Percentiles rank a stretch among this genome's conserved stretches.
These are phyloP conservation scores for Lynx canadensis DNA, from an alignment of 2,113 vertebrate genomes.

Conservation along the genomic window DNA sequence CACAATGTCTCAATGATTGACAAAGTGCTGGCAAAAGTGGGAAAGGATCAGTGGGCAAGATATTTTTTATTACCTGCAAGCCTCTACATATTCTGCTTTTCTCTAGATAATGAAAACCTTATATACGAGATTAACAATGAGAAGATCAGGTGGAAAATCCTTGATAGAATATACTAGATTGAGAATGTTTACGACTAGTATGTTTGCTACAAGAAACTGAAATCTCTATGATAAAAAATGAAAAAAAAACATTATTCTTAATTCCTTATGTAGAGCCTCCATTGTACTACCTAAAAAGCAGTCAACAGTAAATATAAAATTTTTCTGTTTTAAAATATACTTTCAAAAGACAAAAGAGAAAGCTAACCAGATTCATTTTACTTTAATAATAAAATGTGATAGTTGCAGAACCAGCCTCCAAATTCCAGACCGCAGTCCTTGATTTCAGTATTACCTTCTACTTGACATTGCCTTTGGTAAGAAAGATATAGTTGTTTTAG, in stretches of 20 bases:
- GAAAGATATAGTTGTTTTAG: not conserved
- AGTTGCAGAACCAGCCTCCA: not conserved
- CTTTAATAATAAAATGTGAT: not conserved
- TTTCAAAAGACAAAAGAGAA: not conserved
- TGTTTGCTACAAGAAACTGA: not conserved
- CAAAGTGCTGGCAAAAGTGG: not conserved
- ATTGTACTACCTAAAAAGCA: not conserved
- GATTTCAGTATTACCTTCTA: not conserved
- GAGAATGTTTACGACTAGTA: not conserved
- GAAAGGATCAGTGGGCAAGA: not conserved
- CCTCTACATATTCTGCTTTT: not conserved
- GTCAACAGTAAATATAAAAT: not conserved
- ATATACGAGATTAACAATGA: not conserved
- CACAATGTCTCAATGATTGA: not conserved
- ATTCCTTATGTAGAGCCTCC: not conserved
- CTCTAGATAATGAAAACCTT: conserved; percentile 5
- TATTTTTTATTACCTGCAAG: not conserved
- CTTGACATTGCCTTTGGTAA: not conserved
- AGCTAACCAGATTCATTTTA: not conserved
- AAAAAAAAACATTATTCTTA: not conserved
- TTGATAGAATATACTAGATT: not conserved
- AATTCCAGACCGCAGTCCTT: not conserved
- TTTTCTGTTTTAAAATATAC: not conserved
- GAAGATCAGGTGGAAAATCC: not conserved
- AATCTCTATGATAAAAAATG: not conserved